A percentile compares a stretch with the other conserved stretches of the same genome.
These are phyloP conservation scores for Barypeithes pellucidus DNA, from an alignment of 2,888 invertebrate species.

Conservation along the genomic window DNA sequence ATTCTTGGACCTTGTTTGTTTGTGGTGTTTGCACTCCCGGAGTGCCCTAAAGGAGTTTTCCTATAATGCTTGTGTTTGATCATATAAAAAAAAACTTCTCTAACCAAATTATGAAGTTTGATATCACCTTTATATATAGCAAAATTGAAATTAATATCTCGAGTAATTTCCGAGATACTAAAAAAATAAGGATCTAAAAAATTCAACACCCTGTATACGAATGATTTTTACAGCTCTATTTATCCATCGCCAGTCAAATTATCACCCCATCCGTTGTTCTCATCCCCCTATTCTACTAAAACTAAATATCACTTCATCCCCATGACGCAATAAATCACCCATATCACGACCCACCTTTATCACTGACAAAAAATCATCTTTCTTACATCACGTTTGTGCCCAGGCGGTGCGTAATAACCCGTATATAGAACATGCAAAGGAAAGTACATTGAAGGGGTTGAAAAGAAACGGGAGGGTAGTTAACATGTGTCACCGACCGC, in stretches of 20 bases:
- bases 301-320: conserved; percentile 8
- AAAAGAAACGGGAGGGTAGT: conserved; percentile 14
- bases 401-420: not conserved
- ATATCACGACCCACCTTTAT: not conserved
- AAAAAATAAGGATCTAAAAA: no score
- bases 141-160: no score
- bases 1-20: no score
- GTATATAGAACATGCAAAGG: not conserved
- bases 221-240: not conserved
- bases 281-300: not conserved
- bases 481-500: conserved; percentile 17
- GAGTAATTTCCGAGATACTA: no score
- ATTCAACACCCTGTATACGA: no score
- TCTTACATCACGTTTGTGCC: not conserved
- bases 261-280: not conserved
- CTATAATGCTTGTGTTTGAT: no score
- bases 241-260: not conserved
- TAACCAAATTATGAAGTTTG: no score
- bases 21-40: no score
- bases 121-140: no score
- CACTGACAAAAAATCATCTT: conserved; percentile 8
- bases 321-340: not conserved
- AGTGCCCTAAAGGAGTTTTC: no score
- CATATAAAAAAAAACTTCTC: no score
- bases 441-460: not conserved